Percentiles rank a stretch among this genome's conserved stretches.
Conservation (phyloP, 2,888 invertebrate species). For the Phrixothrix hirtus region DNA sequence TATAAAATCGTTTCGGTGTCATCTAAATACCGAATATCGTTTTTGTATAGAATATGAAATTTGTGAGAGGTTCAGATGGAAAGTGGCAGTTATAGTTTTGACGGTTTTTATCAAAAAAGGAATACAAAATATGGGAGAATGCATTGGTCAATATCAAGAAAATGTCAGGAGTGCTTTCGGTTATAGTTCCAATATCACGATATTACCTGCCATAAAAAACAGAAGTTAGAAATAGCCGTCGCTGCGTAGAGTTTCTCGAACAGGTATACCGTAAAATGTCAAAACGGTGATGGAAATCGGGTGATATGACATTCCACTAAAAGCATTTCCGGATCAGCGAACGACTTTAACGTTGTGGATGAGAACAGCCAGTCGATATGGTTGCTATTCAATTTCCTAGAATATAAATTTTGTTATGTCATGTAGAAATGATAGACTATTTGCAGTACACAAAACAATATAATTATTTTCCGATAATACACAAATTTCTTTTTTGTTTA, state of each 20-base stretch:
- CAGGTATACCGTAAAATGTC: conserved; percentile 50
- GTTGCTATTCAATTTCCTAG: conserved; percentile 48
- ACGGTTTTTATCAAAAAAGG: conserved; percentile 5
- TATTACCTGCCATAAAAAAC: conserved; percentile 31
- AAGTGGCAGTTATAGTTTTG: too few species aligned
- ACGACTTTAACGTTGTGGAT: conserved; percentile 35
- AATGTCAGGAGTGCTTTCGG: conserved; percentile 19
- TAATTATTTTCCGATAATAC: conserved; percentile 6
- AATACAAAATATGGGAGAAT: conserved; percentile 16
- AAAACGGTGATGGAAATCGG: conserved; percentile 51
- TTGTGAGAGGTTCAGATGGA: too few species aligned
- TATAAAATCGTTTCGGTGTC: too few species aligned
- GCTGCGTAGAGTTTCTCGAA: conserved; percentile 30
- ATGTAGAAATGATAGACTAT: conserved; percentile 40
- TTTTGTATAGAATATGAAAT: too few species aligned
- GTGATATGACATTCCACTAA: conserved; percentile 51
- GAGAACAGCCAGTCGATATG: conserved; percentile 44
- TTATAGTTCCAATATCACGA: conserved; percentile 28
- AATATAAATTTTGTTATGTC: conserved; percentile 44
- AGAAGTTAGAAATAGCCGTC: conserved; percentile 26
- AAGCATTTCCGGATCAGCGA: conserved; percentile 53
- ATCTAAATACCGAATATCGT: too few species aligned
- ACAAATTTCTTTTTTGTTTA: neutral
- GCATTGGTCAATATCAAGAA: conserved; percentile 18
- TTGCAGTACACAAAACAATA: conserved; percentile 14